Evolutionary conservation across 2,797 vertebrate species (phyloP).

Genomic region (Spondyliosoma cantharus): DNA sequence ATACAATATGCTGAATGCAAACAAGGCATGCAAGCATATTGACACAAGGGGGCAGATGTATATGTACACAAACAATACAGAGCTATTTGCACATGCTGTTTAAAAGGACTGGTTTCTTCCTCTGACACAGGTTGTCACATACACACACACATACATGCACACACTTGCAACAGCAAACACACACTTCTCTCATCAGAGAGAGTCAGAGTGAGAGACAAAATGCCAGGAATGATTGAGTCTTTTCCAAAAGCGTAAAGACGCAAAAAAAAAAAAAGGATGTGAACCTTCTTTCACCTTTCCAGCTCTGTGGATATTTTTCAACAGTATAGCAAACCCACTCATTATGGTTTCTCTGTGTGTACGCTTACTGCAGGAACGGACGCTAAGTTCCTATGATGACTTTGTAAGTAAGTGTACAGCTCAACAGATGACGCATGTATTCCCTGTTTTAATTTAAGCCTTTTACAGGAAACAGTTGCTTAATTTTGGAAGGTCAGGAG

Average conservation of each 20-base stretch:
- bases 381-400: slow-evolving; percentile 54
- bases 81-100: neutral
- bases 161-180: slow-evolving; percentile 25
- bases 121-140: slow-evolving; percentile 15
- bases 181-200: slow-evolving; percentile 14
- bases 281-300: slow-evolving; percentile 63
- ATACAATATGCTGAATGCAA: neutral
- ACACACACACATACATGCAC: slow-evolving; percentile 13
- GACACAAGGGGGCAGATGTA: neutral
- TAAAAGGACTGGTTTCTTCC: slow-evolving; percentile 4
- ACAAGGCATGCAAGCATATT: slow-evolving; percentile 5
- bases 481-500: slow-evolving; percentile 69
- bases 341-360: slow-evolving; percentile 71
- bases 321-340: slow-evolving; percentile 54
- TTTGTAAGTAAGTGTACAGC: slow-evolving; percentile 63
- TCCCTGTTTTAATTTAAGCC: slow-evolving; percentile 64
- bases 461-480: slow-evolving; percentile 76
- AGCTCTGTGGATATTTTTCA: slow-evolving; percentile 53
- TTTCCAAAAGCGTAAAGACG: slow-evolving; percentile 28
- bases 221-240: slow-evolving; percentile 41
- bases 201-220: slow-evolving; percentile 36
- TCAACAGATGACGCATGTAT: slow-evolving; percentile 71
- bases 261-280: slow-evolving; percentile 13
- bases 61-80: neutral
- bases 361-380: slow-evolving; percentile 53